Base-by-base conservation (phyloP, 2,888 invertebrate species). In the Nudaria mundana region DNA sequence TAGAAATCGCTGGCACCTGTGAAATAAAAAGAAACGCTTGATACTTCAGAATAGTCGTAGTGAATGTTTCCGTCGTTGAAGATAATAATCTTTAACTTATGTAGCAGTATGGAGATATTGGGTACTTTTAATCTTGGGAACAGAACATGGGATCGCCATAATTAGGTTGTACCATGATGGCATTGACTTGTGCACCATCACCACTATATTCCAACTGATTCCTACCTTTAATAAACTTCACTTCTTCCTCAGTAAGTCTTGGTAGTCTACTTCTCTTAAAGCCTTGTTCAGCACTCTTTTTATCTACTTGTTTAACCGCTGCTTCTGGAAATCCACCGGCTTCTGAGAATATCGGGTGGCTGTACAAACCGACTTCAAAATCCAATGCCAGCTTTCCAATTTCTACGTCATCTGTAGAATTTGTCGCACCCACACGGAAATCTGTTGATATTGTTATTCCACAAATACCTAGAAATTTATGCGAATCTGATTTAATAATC, bases 321-420 rank as follows among this genome's bases (percentile, higher is more conserved):
- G 83, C 59, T 3, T 77, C 60, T 0, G 91, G 91, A 49, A 88
- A 91, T 18, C 90, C 90, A 0, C 91, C 91, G 7, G 73, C 56
- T 0, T 55, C 38, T 0, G 79, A 71, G 56, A 82, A 89, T 50
- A 90, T 86, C 0, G 90, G 89, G 50, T 90, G 76, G n/a, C 75
- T 69, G 50, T 84, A 89, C 34, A 86, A 51, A 0, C 85, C 83
- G 0, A 76, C 63, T 48, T 80, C 75, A 16, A 81, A 80, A 13
- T 76, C 75, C 51, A 81, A 54, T 0, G 73, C 76, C 1, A 76
- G 48, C 0, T 66, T 40, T 0, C 77, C 80, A 1, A 74, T 66
- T 52, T 76, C 74, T 1, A 74, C 33, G 28, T 83, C 81, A 3
- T 66, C 69, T 0, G 67, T 66, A 6, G 74, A 64, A 16, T 72